Percentiles rank a stretch among this genome's conserved stretches.
These are phyloP conservation scores for Gambusia affinis DNA, from an alignment of 2,113 vertebrate species.

Conservation along the genomic window DNA sequence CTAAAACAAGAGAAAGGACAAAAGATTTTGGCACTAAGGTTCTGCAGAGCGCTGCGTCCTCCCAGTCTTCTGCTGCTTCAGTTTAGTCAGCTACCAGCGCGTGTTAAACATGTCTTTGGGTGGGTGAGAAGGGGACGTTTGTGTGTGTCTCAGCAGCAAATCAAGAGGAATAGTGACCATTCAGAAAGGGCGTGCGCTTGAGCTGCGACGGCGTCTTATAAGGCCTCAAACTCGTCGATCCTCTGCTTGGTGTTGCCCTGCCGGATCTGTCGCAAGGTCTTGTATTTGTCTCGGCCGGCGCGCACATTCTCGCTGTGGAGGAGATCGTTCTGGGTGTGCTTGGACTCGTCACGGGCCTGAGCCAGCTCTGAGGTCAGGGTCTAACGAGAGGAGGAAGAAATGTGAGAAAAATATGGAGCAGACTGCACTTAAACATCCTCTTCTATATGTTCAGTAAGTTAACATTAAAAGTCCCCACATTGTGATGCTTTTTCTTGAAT, in stretches of 20 bases:
- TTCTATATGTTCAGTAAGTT: background rate
- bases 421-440: background rate
- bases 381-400: conserved; percentile 64
- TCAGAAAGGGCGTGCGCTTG: conserved; percentile 62
- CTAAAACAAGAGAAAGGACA: conserved; percentile 40
- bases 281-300: conserved; percentile 95
- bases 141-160: conserved; percentile 10
- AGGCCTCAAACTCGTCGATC: conserved; percentile 96
- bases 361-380: conserved; percentile 90
- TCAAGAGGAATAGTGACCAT: conserved; percentile 58
- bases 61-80: conserved; percentile 31
- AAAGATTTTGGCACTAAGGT: conserved; percentile 72
- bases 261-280: conserved; percentile 94
- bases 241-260: conserved; percentile 98
- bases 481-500: background rate
- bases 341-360: conserved; percentile 88
- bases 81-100: conserved; percentile 17
- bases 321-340: conserved; percentile 91
- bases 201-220: conserved; percentile 77
- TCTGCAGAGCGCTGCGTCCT: conserved; percentile 35
- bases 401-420: background rate
- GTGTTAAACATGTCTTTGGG: conserved; percentile 20
- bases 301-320: conserved; percentile 91
- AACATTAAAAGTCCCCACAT: background rate
- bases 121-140: background rate